These are phyloP conservation scores for Cancer borealis DNA, from an alignment of 2,888 invertebrate genomes.

Conservation along the genomic window DNA sequence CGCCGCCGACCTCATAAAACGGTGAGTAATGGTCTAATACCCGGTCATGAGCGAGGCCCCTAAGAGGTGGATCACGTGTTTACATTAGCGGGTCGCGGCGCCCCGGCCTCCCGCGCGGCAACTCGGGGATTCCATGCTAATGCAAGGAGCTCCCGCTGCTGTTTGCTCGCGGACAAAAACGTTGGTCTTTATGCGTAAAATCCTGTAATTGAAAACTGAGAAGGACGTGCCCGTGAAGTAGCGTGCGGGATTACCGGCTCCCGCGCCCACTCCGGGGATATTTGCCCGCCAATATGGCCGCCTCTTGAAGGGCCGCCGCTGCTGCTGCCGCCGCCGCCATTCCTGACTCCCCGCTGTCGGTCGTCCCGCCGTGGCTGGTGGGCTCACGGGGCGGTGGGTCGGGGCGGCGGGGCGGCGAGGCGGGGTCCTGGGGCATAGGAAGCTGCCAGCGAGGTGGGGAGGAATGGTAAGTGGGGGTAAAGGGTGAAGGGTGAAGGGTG, in stretches of 20 bases:
- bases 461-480: neutral
- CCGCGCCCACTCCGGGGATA: conserved; percentile 36
- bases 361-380: neutral
- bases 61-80: conserved; percentile 30
- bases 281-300: conserved; percentile 48
- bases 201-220: conserved; percentile 72
- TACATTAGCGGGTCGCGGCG: conserved; percentile 16
- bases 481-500: neutral
- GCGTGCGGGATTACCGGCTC: conserved; percentile 53
- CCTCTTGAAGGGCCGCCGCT: conserved; percentile 17
- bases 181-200: conserved; percentile 62
- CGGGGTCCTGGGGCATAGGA: neutral
- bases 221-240: conserved; percentile 62
- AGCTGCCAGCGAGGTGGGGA: neutral
- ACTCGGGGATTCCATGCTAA: conserved; percentile 38
- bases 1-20: neutral
- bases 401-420: neutral
- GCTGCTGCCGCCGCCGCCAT: neutral
- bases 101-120: neutral
- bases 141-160: conserved; percentile 41
- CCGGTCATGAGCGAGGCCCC: conserved; percentile 18
- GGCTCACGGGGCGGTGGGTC: neutral
- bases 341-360: neutral
- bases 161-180: conserved; percentile 61
- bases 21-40: conserved; percentile 14